Conservation (phyloP, 2,888 invertebrate genomes). For the Drosophila macrospina region DNA sequence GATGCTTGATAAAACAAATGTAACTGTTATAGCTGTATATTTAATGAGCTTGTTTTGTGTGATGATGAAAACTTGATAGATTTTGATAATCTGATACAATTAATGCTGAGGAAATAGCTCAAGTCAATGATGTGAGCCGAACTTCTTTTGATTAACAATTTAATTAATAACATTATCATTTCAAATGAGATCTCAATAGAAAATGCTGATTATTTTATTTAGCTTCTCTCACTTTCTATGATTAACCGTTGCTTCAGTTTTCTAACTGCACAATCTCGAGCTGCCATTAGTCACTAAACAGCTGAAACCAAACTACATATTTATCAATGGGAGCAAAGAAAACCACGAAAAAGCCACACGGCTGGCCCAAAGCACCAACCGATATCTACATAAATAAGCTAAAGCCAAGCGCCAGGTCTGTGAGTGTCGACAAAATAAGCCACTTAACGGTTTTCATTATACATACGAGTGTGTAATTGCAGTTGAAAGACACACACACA, state of each 20-base stretch:
- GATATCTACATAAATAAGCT: slow-evolving; percentile 53
- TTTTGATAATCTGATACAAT: neutral
- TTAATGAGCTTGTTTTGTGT: neutral
- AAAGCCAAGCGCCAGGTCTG: slow-evolving; percentile 40
- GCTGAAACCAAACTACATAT: slow-evolving; percentile 29
- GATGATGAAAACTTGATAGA: slow-evolving; percentile 5
- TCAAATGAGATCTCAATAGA: slow-evolving; percentile 44
- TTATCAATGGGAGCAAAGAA: slow-evolving; percentile 24
- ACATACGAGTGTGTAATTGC: slow-evolving; percentile 60
- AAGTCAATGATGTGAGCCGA: neutral
- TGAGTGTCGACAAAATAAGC: slow-evolving; percentile 73
- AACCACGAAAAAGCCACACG: slow-evolving; percentile 23
- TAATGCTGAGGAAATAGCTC: slow-evolving; percentile 12
- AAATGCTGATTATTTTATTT: slow-evolving; percentile 37
- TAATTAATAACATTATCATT: slow-evolving; percentile 23
- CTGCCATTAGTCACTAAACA: slow-evolving; percentile 44
- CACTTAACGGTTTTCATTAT: slow-evolving; percentile 77
- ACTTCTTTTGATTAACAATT: neutral
- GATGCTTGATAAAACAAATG: slow-evolving; percentile 39
- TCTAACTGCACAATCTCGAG: slow-evolving; percentile 50
- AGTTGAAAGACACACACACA: slow-evolving; percentile 38
- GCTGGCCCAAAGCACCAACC: slow-evolving; percentile 8
- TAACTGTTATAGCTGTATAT: slow-evolving; percentile 32
- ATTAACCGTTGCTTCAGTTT: slow-evolving; percentile 46
- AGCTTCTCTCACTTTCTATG: slow-evolving; percentile 49